Evolutionary conservation across 2,888 invertebrate species (phyloP), one percentile per base, ranked within the genome.

Genomic region (Polydrusus cervinus): DNA sequence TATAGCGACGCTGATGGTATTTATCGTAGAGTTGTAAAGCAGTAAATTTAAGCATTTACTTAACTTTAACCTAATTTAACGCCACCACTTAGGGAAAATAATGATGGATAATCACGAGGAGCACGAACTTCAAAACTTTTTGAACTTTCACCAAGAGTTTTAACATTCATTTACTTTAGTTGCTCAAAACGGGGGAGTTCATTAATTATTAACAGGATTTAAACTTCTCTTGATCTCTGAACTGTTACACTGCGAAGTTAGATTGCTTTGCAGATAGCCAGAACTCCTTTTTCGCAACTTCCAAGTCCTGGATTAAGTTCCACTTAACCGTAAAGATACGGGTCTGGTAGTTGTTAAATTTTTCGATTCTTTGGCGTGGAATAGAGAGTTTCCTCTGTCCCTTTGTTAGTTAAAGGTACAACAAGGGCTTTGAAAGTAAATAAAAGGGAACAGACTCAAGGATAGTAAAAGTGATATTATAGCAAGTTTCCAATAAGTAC

Each of bases 181-280:
- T 66, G 30, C 45, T 62, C 45, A 69, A 57, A 51, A 51, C 61
- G 61, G 34, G 34, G 34, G 65, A 75, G 71, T 76, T 76, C 76
- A 76, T 76, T 76, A 72, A 72, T 76, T 76, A 72, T 76, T 71
- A 76, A 71, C 71, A 68, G 64, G 69, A 53, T 76, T 76, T 72
- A 76, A 76, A 72, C 71, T 72, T 72, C 68, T 68, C 76, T 69
- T 69, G 72, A 76, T 76, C 68, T 76, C 65, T 76, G 57, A 71
- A 62, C 71, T 62, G 71, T 67, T 66, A 71, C 55, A 64, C 71
- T 55, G 72, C 71, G 47, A 76, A 72, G 76, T 72, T 76, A 72
- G 72, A 75, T 75, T 75, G 75, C 66, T 67, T 65, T 61, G 43
- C 47, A 68, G 74, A 74, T 74, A 68, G 70, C 62, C 64, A 45